These are phyloP conservation scores for Piaya cayana DNA, from an alignment of 2,113 vertebrate genomes.

Conservation along the genomic window DNA sequence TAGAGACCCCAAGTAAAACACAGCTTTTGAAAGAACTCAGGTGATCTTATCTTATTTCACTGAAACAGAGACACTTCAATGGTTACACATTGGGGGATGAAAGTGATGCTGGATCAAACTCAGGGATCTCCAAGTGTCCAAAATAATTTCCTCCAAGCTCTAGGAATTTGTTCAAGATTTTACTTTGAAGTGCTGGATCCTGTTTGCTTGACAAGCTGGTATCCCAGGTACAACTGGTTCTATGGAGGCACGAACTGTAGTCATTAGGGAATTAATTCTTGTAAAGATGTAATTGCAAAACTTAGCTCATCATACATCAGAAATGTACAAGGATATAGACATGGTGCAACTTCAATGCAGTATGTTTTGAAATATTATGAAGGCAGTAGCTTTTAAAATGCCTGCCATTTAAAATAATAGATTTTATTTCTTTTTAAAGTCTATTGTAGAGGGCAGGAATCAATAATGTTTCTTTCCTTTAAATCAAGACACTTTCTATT, in stretches of 20 bases:
- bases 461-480: conserved; percentile 12
- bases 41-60: neutral
- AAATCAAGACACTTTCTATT: conserved; percentile 27
- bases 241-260: neutral
- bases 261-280: neutral
- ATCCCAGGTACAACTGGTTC: neutral
- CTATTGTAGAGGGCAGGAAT: neutral
- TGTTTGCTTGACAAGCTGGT: neutral
- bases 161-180: neutral
- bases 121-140: neutral
- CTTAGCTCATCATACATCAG: neutral
- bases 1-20: neutral
- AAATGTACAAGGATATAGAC: neutral
- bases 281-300: neutral
- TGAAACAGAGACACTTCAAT: neutral
- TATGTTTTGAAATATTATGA: neutral
- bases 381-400: conserved; percentile 17
- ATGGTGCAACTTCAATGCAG: neutral
- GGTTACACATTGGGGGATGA: rapidly evolving
- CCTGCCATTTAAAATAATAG: neutral
- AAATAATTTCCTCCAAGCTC: neutral
- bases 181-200: neutral
- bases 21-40: neutral
- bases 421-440: conserved; percentile 42
- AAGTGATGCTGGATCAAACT: neutral